phyloP scores from a whole-genome alignment of 2,888 invertebrate species.

The Sacculina carcini region DNA sequence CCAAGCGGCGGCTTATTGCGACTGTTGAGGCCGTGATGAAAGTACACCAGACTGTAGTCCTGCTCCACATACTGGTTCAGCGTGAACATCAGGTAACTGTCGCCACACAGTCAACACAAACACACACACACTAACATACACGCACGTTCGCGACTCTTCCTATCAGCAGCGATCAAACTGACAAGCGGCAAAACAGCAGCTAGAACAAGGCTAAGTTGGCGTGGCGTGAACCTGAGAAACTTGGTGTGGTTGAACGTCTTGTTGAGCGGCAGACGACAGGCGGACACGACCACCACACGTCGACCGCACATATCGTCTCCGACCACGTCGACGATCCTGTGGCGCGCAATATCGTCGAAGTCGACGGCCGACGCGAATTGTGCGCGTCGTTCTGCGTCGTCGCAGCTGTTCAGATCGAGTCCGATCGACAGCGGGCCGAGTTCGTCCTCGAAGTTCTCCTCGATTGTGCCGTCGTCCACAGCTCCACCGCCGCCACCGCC shows the following conservation, averaged over 20 bases:
- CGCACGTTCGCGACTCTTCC: neutral
- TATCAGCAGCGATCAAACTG: neutral
- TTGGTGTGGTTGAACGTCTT: slow-evolving; percentile 45
- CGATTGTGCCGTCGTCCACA: slow-evolving; percentile 59
- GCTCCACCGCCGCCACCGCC: slow-evolving; percentile 33
- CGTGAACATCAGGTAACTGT: slow-evolving; percentile 70
- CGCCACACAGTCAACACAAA: slow-evolving; percentile 12
- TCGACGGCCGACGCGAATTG: slow-evolving; percentile 8
- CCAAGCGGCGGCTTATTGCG: slow-evolving; percentile 84
- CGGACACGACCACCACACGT: slow-evolving; percentile 85
- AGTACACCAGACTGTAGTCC: slow-evolving; percentile 93
- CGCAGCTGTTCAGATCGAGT: slow-evolving; percentile 9
- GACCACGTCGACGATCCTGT: slow-evolving; percentile 56
- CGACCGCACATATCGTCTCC: slow-evolving; percentile 61
- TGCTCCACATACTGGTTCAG: slow-evolving; percentile 92
- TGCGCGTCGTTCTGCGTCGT: slow-evolving; percentile 8
- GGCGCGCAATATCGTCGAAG: slow-evolving; percentile 40
- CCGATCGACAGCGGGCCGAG: slow-evolving; percentile 26
- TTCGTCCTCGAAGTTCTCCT: slow-evolving; percentile 73
- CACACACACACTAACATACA: slow-evolving; percentile 3
- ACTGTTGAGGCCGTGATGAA: slow-evolving; percentile 83
- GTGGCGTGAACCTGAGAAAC: slow-evolving; percentile 45
- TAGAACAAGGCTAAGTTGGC: slow-evolving; percentile 12
- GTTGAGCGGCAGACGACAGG: slow-evolving; percentile 59
- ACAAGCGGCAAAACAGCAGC: neutral